Base-by-base conservation (phyloP, 2,888 invertebrate genomes). In the Tinea pellionella region DNA sequence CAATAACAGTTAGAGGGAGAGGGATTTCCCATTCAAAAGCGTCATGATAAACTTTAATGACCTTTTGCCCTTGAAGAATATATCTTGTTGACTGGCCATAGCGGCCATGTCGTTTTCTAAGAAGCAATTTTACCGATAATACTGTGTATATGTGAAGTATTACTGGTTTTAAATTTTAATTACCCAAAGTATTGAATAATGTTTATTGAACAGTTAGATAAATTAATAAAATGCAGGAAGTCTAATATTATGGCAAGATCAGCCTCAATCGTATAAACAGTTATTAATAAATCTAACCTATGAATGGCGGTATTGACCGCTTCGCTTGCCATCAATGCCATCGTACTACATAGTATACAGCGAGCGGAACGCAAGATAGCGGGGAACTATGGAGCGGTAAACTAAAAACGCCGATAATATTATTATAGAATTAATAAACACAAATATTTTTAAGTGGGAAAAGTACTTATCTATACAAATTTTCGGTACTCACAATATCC, bases 401-500 rank as follows among this genome's bases (percentile, higher is more conserved):
- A 9, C 37, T 2, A 37, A 3, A 24, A n/a, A 37, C 37, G 4
- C n/a, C 9, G 9, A 12, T 37, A 37, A 12, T 37, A 37, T 37
- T 6, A 37, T 6, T 9, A 6, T 37, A 24, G 24, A 37, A 37
- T 37, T 37, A 7, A 30, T 37, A 6, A 15, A 15, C n/a, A 47
- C 15, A 47, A 37, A 6, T 37, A 24, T 2, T 24, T 41, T 41
- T 55, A 7, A 13, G 1, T 32, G 4, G 32, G 30, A 32, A 57
- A 57, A 32, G 2, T 32, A 29, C 15, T 57, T 30, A 15, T 57
- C 57, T 57, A 29, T n/a, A n/a, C 8, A 51, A 51, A 51, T 55
- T 2, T 55, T 55, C 19, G 24, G 55, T 15, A 87, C 87, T 87
- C 70, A 87, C 87, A 66, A 81, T 72, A 73, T 87, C 86, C 77